Evolutionary conservation across 2,113 vertebrate species (phyloP).

Genomic region (Amphilophus citrinellus): DNA sequence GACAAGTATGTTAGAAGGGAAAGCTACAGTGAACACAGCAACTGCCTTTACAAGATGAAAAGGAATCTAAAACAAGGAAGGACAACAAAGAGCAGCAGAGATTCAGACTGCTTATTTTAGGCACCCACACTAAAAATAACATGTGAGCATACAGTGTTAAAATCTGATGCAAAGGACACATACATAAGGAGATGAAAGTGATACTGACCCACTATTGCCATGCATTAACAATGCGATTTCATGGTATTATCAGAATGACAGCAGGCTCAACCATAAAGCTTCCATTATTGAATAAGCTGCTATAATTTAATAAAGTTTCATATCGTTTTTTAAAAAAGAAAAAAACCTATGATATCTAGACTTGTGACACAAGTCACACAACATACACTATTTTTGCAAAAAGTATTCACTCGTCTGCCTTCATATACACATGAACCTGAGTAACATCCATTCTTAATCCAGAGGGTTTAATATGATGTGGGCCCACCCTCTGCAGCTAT

Average conservation of each 20-base stretch:
- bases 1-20: constrained; percentile 12
- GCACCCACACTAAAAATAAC: background rate
- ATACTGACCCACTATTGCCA: background rate
- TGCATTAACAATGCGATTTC: background rate
- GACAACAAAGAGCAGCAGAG: background rate
- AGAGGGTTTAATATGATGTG: too few species aligned
- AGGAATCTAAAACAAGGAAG: background rate
- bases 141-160: background rate
- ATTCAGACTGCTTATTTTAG: background rate
- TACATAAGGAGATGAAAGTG: background rate
- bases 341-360: too few species aligned
- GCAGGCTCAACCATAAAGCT: background rate
- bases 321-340: too few species aligned
- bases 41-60: constrained; percentile 4
- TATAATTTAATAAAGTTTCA: too few species aligned
- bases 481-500: too few species aligned
- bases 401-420: too few species aligned
- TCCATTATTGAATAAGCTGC: background rate
- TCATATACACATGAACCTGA: too few species aligned
- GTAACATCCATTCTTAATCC: too few species aligned
- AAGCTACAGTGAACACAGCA: background rate
- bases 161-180: background rate
- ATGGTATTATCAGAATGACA: background rate
- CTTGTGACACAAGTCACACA: too few species aligned
- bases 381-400: too few species aligned